Percentiles rank a stretch among this genome's conserved stretches.
Conservation (phyloP, 1,140 invertebrate genomes). For the Temnothorax curvispinosus region DNA sequence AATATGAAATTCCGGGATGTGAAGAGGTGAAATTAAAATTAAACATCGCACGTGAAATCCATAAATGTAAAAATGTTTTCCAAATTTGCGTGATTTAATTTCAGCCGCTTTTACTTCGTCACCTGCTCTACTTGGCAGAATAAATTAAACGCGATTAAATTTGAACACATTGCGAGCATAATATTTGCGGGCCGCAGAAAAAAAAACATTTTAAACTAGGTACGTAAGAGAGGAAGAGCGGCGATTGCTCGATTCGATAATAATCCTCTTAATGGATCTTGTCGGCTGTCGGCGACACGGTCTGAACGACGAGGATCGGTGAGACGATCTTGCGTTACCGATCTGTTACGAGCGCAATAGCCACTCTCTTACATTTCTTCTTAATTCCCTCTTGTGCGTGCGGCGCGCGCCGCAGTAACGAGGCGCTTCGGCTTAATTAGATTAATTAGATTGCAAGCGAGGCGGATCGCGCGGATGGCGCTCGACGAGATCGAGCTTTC, state of each 20-base stretch:
- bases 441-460: conserved; percentile 81
- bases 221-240: not conserved
- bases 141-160: conserved; percentile 42
- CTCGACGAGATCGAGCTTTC: conserved; percentile 38
- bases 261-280: conserved; percentile 50
- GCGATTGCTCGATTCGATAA: conserved; percentile 50
- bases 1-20: not conserved
- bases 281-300: conserved; percentile 34
- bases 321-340: conserved; percentile 57
- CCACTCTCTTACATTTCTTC: conserved; percentile 50
- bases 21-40: conserved; percentile 31
- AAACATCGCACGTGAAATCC: not conserved
- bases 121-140: not conserved
- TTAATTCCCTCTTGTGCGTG: conserved; percentile 66
- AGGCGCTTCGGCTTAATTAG: conserved; percentile 80
- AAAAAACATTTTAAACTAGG: not conserved
- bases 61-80: conserved; percentile 26
- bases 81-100: conserved; percentile 33
- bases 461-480: conserved; percentile 58
- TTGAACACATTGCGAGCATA: not conserved
- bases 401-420: conserved; percentile 77
- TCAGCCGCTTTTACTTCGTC: not conserved
- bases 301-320: conserved; percentile 27
- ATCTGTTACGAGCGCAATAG: conserved; percentile 48
- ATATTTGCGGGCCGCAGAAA: not conserved